A percentile compares a stretch with the other conserved stretches of the same genome.
phyloP scores from a whole-genome alignment of 2,888 invertebrate species.

The Drosophila mimetica region DNA sequence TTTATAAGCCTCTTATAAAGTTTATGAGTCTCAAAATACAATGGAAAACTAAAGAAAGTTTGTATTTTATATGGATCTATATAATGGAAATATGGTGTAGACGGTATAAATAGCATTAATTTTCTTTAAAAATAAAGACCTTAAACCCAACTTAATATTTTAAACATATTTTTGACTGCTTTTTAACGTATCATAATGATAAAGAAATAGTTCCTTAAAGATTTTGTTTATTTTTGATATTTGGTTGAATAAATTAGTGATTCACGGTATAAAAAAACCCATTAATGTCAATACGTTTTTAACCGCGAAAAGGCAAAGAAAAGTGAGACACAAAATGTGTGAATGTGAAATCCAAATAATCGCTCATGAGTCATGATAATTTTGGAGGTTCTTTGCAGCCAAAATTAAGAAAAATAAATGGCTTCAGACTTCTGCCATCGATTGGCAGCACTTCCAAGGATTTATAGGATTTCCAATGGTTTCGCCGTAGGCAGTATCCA shows the following conservation, averaged over 20 bases:
- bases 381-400: constrained; percentile 2
- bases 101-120: neutral
- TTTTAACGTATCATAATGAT: neutral
- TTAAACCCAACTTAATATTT: neutral
- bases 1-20: neutral
- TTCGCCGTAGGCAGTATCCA: constrained; percentile 11
- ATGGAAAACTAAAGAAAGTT: neutral
- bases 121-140: neutral
- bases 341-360: constrained; percentile 18
- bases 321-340: constrained; percentile 13
- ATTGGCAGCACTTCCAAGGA: constrained; percentile 15
- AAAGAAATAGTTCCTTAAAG: neutral
- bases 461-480: neutral
- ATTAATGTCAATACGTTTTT: constrained; percentile 17
- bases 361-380: constrained; percentile 9
- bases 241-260: constrained; percentile 1
- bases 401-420: constrained; percentile 1
- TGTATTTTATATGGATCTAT: neutral
- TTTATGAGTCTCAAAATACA: too few species aligned
- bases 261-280: neutral
- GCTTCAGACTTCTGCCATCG: neutral
- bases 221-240: neutral
- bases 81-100: neutral
- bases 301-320: constrained; percentile 8
- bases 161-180: neutral